Evolutionary conservation across 2,888 invertebrate genomes (phyloP), one percentile per base, ranked within the genome.

Genomic region (Heliconius aoede): DNA sequence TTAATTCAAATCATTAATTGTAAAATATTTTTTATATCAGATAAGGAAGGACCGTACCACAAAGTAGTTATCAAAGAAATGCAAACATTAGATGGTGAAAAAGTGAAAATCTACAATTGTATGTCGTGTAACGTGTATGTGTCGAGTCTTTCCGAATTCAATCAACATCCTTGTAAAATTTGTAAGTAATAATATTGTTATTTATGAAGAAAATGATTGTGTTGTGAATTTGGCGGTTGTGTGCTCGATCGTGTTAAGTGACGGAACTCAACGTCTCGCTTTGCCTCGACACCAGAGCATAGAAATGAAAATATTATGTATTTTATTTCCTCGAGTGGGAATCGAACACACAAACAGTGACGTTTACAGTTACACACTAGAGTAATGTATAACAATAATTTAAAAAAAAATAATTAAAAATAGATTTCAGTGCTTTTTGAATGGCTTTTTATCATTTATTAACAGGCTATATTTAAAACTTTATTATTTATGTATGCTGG

Each of bases 41-140:
- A 85, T 69, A 89, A 87, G 79, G 82, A 81, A 72, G 87, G 84
- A 15, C 86, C 86, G 0, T 90, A 85, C 77, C 94, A 94, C 82
- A 92, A 90, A 79, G 91, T 93, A 1, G 82, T 91, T 8, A 80
- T 90, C 40, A 91, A 91, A 80, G 89, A 90, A 74, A 83, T 89
- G 73, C 79, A 86, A 51, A 86, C 87, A 3, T 78, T 85, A 2
- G 82, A 82, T 0, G 90, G 91, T 1, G 83, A 85, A 13, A 84
- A 81, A 26, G 80, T 89, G 11, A 90, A 90, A 80, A 87, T 90
- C 79, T 94, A 89, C 81, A 86, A 89, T 74, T 94, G 94, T 79
- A 86, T 90, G 77, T 84, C 86, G 0, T 94, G 94, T 79, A 86
- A 89, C 60, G 80, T 90, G 18, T 88, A 86, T 60, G 92, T 90